Conservation (phyloP, 2,888 invertebrate genomes). For the Plebejus melissa region DNA sequence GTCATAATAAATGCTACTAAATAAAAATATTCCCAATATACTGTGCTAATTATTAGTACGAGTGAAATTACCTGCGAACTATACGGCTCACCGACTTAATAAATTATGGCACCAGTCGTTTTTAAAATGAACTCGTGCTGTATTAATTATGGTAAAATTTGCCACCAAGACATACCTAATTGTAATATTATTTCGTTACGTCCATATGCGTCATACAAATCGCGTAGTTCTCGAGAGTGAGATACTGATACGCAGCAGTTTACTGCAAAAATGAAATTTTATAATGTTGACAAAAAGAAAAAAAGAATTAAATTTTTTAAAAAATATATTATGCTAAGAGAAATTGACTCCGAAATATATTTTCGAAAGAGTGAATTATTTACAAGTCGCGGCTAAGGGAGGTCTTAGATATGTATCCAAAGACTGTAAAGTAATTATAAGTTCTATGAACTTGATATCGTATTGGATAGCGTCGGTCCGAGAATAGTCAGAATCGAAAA, state of each 20-base stretch:
- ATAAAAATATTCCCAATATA: no score
- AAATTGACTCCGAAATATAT: slow-evolving; percentile 72
- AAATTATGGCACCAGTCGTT: slow-evolving; percentile 19
- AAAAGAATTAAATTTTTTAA: slow-evolving; percentile 44
- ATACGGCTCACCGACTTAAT: background rate
- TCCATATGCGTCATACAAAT: slow-evolving; percentile 38
- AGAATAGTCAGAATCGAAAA: slow-evolving; percentile 65
- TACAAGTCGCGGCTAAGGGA: slow-evolving; percentile 67
- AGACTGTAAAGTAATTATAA: slow-evolving; percentile 75
- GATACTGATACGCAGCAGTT: slow-evolving; percentile 31
- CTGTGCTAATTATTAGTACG: no score
- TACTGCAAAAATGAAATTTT: slow-evolving; percentile 34
- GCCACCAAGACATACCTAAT: background rate
- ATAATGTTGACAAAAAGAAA: slow-evolving; percentile 46
- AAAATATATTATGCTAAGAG: slow-evolving; percentile 47
- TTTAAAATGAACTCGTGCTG: slow-evolving; percentile 3
- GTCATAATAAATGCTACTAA: background rate
- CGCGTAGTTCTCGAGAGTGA: slow-evolving; percentile 33
- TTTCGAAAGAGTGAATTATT: slow-evolving; percentile 73
- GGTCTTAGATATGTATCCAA: slow-evolving; percentile 76
- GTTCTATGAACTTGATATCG: slow-evolving; percentile 67
- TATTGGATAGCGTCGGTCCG: slow-evolving; percentile 55
- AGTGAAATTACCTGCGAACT: background rate
- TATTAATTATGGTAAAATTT: background rate
- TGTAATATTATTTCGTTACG: slow-evolving; percentile 30